Percentiles rank a stretch among this genome's conserved stretches.
Conservation (phyloP, 2,113 vertebrate species). For the Ctenomys sociabilis region DNA sequence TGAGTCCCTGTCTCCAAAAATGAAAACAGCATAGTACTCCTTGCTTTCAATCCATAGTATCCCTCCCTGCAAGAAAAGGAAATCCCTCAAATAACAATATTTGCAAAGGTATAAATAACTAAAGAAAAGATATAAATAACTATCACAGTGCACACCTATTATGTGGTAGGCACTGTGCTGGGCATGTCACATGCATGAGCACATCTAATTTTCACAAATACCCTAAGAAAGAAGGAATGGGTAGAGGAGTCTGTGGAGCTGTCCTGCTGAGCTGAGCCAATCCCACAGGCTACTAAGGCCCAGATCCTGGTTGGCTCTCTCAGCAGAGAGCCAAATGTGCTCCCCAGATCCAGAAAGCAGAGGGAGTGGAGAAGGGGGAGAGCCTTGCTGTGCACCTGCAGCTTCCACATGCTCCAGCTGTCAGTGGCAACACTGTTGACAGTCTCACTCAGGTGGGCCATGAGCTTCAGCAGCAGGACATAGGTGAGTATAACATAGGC, state of each 20-base stretch:
- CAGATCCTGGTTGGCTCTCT: background rate
- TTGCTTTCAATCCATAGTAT: background rate
- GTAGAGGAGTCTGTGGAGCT: background rate
- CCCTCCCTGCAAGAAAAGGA: background rate
- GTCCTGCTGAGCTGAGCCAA: background rate
- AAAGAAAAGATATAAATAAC: too few relatives aligned
- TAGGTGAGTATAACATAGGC: conserved; percentile 95
- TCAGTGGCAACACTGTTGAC: conserved; percentile 89
- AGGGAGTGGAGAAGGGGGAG: background rate
- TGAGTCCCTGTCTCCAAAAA: background rate
- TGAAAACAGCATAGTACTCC: background rate
- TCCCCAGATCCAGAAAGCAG: background rate
- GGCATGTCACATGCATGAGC: background rate
- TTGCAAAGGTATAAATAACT: too few relatives aligned
- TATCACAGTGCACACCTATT: background rate
- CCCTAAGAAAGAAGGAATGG: background rate
- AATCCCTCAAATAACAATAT: background rate
- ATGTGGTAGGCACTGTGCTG: background rate
- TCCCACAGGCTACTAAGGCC: too few relatives aligned
- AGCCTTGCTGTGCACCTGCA: conserved; percentile 89
- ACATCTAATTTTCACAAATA: background rate
- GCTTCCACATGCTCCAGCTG: conserved; percentile 94
- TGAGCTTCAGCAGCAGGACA: conserved; percentile 97
- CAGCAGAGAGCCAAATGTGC: background rate
- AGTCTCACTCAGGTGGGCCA: conserved; percentile 95